Base-by-base conservation (phyloP, 2,113 vertebrate genomes). In the Centropristis striata region DNA sequence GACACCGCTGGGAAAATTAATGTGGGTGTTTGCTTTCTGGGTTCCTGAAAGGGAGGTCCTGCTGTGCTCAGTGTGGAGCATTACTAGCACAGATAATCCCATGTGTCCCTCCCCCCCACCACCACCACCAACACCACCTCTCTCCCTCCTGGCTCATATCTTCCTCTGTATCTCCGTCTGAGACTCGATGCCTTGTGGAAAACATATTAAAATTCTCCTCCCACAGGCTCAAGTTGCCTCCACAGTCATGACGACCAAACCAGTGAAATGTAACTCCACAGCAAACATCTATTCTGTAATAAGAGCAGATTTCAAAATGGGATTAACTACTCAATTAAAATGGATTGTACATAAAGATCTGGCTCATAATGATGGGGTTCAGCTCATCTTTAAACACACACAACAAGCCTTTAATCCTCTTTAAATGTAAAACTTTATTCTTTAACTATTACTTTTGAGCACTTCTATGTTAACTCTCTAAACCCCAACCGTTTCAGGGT, bases 71-170 rank as follows among this genome's bases (percentile, higher is more conserved):
- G 2, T 39, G 69, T 47, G 54, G 71, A 79, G 67, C 61, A 28
- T 85, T 74, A 78, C 68, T 55, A 76, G 65, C 54, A 21, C 53
- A 75, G 54, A 85, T 76, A 75, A 79, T 90, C 71, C 75, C 68
- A 75, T 78, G 77, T 51, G 73, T 77, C 51, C 54, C 63, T 41
- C 41, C 66, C 42, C 3, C 32, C 32, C 32, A 4, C 32, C 32
- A 32, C 32, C 32, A 32, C 4, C 32, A 32, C 4, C 32, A 32
- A 6, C 32, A 32, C 23, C 54, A 4, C 49, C 53, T 21, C 57
- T 8, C 72, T 71, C 78, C 68, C 77, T 80, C 53, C 64, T 77
- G 81, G 60, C 78, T 67, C 68, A 50, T 25, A 70, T 74, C 67
- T 71, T 83, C 67, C 51, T 59, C 60, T 36, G 37, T 39, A 71